These are phyloP conservation scores for Leptopilina syphax DNA, from an alignment of 2,888 invertebrate genomes.

Conservation along the genomic window DNA sequence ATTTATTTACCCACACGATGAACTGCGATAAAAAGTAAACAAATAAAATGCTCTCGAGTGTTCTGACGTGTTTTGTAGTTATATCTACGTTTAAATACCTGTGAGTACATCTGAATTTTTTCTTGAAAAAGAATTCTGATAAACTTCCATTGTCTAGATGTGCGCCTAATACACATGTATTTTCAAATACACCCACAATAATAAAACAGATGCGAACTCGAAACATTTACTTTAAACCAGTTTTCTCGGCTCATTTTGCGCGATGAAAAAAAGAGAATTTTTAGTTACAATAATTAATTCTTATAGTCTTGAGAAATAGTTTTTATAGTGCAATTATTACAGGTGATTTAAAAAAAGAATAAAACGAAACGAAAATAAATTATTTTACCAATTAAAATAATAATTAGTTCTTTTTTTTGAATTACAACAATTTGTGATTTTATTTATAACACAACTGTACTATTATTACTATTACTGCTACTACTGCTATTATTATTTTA, in stretches of 20 bases:
- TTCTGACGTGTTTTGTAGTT: background rate
- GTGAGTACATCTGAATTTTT: constrained; percentile 12
- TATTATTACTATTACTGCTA: no score
- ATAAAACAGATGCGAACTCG: constrained; percentile 1
- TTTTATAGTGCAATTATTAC: constrained; percentile 12
- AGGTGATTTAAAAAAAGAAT: background rate
- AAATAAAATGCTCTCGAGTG: background rate
- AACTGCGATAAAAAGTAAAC: constrained; percentile 11
- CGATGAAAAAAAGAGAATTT: background rate
- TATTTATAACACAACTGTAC: no score
- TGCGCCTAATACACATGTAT: background rate
- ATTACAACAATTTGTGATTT: background rate
- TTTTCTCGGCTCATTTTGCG: background rate
- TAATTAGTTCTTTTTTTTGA: background rate
- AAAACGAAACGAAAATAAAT: no score
- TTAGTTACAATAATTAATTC: background rate
- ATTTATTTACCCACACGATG: background rate
- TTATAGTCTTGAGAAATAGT: background rate
- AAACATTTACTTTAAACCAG: background rate
- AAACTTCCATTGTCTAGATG: constrained; percentile 11
- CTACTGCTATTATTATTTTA: no score
- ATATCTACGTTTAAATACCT: background rate
- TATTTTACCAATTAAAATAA: no score
- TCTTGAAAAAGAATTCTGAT: constrained; percentile 15
- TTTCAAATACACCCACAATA: constrained; percentile 3